Evolutionary conservation across 2,888 invertebrate genomes (phyloP).

Genomic region (Acanthosepion lycidas): DNA sequence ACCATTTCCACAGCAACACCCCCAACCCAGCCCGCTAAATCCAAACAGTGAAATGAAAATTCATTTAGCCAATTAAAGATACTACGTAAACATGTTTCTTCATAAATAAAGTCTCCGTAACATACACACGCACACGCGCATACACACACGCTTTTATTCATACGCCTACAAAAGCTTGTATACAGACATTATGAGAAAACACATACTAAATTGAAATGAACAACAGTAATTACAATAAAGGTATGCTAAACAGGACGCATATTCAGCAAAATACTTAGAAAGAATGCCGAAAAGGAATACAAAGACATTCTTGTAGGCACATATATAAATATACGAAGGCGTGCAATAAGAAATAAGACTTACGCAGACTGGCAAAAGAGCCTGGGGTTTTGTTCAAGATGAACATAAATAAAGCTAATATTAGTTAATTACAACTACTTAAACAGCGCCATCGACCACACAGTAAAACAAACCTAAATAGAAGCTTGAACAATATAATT

Average conservation of each 20-base stretch:
- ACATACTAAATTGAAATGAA: not conserved
- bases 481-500: not conserved
- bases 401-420: not conserved
- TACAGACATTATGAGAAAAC: not conserved
- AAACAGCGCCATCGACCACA: not conserved
- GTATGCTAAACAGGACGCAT: not conserved
- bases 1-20: no score
- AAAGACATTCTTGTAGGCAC: not conserved
- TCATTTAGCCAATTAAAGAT: no score
- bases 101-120: not conserved
- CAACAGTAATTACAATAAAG: not conserved
- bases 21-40: no score
- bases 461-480: not conserved
- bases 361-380: not conserved
- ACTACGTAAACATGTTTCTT: not conserved
- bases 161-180: not conserved
- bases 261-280: not conserved
- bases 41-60: no score
- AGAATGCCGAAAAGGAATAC: not conserved
- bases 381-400: not conserved
- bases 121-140: not conserved
- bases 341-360: no score
- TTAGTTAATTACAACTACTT: constrained; percentile 8
- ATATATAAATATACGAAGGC: not conserved
- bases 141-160: not conserved